Evolutionary conservation across 2,888 invertebrate species (phyloP), one percentile per base, ranked within the genome.

Genomic region (Agrochola litura): DNA sequence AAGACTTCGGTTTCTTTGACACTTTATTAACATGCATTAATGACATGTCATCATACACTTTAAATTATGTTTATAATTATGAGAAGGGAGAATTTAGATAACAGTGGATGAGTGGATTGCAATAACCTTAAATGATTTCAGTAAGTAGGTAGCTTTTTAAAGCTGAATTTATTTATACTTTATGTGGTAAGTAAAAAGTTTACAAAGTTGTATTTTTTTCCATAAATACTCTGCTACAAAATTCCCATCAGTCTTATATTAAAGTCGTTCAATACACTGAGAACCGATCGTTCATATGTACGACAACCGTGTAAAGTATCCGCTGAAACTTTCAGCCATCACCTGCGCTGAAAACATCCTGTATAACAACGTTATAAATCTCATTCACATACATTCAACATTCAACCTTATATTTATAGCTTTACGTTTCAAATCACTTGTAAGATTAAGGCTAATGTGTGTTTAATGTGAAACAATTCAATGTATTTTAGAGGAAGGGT

Each of bases 401-500:
- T 61, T 12, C 61, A 25, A 84, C 77, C 61, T 60, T 86, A 75
- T 71, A 14, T 0, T 12, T 4, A 61, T 6, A 6, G 0, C 0
- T 0, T 6, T 73, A 49, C 58, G 77, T 65, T 65, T 65, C 10
- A 41, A 73, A 56, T 75, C 54, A 37, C 2, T 46, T 63, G 52
- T 41, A 63, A 41, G 9, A 22, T 58, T 12, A 0, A 1, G 22
- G 14, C 9, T 76, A 81, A 76, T 73, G 60, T 49, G 52, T 76
- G 66, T 76, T 86, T 77, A 77, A 79, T 81, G 63, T 60, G 67
- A 69, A 86, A 86, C 87, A 88, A 79, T 88, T 84, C 77, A 70
- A 81, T 73, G 56, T 69, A 79, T 76, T 75, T 77, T 43, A 76
- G 72, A 69, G 72, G 69, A 81, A 86, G 69, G 84, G 82, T 76